A percentile compares a stretch with the other conserved stretches of the same genome.
Conservation (phyloP, 2,797 vertebrate genomes). For the Acanthornis magna region DNA sequence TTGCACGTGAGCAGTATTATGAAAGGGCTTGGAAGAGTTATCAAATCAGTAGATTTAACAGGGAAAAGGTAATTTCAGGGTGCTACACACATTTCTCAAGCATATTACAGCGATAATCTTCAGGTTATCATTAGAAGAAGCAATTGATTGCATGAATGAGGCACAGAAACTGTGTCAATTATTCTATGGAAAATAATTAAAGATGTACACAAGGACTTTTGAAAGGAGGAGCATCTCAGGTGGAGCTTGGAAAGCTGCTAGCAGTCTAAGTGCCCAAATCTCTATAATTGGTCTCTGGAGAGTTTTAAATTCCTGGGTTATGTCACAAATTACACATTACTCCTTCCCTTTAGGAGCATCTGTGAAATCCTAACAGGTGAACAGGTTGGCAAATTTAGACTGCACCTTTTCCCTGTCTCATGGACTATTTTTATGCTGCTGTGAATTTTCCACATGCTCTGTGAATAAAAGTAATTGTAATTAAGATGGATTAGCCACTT, state of each 20-base stretch:
- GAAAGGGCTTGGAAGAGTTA: not conserved
- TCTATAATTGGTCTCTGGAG: not conserved
- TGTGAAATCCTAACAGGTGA: conserved; percentile 16
- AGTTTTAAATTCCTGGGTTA: conserved; percentile 10
- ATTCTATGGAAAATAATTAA: not conserved
- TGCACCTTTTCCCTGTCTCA: not conserved
- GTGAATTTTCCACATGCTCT: conserved; percentile 1
- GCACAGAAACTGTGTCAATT: not conserved
- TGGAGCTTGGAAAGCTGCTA: not conserved
- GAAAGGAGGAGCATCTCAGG: not conserved
- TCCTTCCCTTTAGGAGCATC: not conserved
- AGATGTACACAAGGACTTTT: not conserved
- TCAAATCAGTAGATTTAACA: not conserved
- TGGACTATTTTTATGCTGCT: not conserved
- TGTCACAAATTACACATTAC: not conserved
- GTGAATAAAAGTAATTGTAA: conserved; percentile 5
- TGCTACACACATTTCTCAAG: not conserved
- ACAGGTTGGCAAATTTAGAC: not conserved
- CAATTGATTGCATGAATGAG: not conserved
- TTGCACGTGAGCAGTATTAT: not conserved
- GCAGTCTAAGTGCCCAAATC: not conserved
- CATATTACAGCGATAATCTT: not conserved
- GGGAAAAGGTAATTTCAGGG: not conserved
- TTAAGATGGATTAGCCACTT: conserved; percentile 11
- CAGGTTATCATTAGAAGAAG: not conserved